A percentile compares a stretch with the other conserved stretches of the same genome.
phyloP scores from a whole-genome alignment of 2,888 invertebrate genomes.

The Anticlea derivata region DNA sequence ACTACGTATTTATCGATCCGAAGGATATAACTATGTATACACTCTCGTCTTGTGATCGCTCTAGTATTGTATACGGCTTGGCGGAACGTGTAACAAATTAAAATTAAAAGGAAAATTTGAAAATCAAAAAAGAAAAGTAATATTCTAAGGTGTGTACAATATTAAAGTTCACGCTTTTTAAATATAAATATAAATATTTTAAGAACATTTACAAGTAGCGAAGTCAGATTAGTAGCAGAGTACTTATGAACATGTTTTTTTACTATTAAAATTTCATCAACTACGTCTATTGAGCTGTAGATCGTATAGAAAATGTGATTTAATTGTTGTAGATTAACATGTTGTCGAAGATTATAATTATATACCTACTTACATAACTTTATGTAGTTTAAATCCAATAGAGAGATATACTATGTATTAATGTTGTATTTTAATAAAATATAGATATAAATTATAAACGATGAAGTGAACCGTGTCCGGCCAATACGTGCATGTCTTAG shows the following conservation, averaged over 20 bases:
- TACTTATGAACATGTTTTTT: conserved; percentile 67
- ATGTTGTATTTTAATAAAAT: conserved; percentile 76
- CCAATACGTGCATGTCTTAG: conserved; percentile 72
- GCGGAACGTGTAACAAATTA: conserved; percentile 73
- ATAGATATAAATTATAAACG: conserved; percentile 62
- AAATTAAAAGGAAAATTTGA: conserved; percentile 60
- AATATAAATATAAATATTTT: conserved; percentile 68
- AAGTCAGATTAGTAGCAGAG: conserved; percentile 68
- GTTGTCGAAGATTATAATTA: conserved; percentile 70
- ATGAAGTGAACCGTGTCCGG: conserved; percentile 74
- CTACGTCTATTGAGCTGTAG: conserved; percentile 64
- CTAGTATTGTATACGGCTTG: conserved; percentile 81
- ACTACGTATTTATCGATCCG: conserved; percentile 72
- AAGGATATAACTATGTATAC: conserved; percentile 68
- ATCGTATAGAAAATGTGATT: conserved; percentile 75
- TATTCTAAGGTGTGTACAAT: conserved; percentile 77
- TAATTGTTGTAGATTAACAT: conserved; percentile 78
- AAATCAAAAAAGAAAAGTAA: conserved; percentile 60
- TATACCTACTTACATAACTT: conserved; percentile 68
- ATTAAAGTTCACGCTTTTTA: conserved; percentile 73
- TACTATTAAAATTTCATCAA: conserved; percentile 56
- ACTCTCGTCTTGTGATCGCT: conserved; percentile 67
- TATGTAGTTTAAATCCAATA: conserved; percentile 75
- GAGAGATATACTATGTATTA: conserved; percentile 74
- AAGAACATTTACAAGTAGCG: conserved; percentile 77